Percentiles rank a stretch among this genome's conserved stretches.
These are phyloP conservation scores for Tenthredo amoena DNA, from an alignment of 2,888 invertebrate genomes.

Conservation along the genomic window DNA sequence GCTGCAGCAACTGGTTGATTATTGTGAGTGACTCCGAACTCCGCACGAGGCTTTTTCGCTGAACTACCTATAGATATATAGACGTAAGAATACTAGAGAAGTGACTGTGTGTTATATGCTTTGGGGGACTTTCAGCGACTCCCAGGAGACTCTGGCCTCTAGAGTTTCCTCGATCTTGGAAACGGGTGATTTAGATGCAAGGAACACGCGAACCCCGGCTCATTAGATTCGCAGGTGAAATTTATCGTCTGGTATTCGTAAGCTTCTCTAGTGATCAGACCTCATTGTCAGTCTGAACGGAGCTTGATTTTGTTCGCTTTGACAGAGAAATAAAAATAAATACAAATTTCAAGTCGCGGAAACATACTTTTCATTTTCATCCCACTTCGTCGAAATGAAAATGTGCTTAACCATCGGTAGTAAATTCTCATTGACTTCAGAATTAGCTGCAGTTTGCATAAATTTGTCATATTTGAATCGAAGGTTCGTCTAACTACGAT, in stretches of 20 bases:
- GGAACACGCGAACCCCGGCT: constrained; percentile 35
- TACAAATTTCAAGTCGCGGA: neutral
- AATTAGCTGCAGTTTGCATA: neutral
- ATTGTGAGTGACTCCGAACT: constrained; percentile 5
- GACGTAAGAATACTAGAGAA: neutral
- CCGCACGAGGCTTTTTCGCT: neutral
- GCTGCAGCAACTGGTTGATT: constrained; percentile 32
- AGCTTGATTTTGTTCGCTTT: neutral
- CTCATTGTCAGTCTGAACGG: constrained; percentile 2
- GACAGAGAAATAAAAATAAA: neutral
- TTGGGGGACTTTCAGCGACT: constrained; percentile 12
- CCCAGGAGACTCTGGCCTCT: constrained; percentile 25
- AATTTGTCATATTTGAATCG: neutral
- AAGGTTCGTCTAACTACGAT: neutral
- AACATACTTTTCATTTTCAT: neutral
- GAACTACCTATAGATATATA: constrained; percentile 10
- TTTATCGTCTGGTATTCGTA: neutral
- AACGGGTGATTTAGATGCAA: constrained; percentile 37
- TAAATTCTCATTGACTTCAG: neutral
- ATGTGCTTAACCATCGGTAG: neutral
- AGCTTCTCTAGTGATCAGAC: constrained; percentile 12
- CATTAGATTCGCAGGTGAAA: constrained; percentile 21
- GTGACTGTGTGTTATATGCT: neutral
- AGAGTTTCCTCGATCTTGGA: constrained; percentile 31
- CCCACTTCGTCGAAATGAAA: neutral